phyloP scores from a whole-genome alignment of 2,797 vertebrate species.

The Sebastes baramenuke region DNA sequence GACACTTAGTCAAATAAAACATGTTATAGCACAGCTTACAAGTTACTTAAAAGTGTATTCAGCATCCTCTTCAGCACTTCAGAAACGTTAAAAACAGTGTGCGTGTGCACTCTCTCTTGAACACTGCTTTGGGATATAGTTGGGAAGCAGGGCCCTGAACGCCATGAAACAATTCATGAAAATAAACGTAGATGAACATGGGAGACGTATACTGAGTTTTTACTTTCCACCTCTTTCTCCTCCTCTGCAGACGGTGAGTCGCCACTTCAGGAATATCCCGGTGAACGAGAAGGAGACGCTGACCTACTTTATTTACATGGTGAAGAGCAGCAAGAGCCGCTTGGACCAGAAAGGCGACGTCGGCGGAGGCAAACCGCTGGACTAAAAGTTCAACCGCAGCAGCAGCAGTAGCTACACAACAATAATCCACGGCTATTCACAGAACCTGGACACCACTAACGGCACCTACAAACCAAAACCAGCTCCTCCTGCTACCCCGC shows the following conservation, averaged over 20 bases:
- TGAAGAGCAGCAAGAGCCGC: slow-evolving; percentile 97
- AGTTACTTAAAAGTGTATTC: neutral
- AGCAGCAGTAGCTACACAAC: neutral
- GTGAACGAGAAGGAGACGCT: slow-evolving; percentile 99
- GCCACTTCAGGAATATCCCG: slow-evolving; percentile 97
- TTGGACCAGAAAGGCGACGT: slow-evolving; percentile 96
- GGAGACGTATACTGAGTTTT: neutral
- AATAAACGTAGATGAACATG: too few species aligned
- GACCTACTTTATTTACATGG: slow-evolving; percentile 99
- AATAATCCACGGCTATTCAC: neutral
- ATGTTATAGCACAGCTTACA: neutral
- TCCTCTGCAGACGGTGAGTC: slow-evolving; percentile 91
- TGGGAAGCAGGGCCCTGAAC: accelerated
- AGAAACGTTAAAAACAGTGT: accelerated
- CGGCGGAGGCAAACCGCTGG: slow-evolving; percentile 89
- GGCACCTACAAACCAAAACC: neutral
- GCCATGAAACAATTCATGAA: neutral
- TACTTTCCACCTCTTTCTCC: neutral
- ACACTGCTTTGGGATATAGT: neutral
- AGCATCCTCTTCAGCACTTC: neutral
- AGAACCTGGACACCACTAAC: slow-evolving; percentile 8
- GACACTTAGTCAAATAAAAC: neutral
- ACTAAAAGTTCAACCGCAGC: slow-evolving; percentile 78
- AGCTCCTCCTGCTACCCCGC: neutral
- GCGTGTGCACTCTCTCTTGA: neutral